Evolutionary conservation across 2,888 invertebrate species (phyloP).

Genomic region (Anarsia innoxiella): DNA sequence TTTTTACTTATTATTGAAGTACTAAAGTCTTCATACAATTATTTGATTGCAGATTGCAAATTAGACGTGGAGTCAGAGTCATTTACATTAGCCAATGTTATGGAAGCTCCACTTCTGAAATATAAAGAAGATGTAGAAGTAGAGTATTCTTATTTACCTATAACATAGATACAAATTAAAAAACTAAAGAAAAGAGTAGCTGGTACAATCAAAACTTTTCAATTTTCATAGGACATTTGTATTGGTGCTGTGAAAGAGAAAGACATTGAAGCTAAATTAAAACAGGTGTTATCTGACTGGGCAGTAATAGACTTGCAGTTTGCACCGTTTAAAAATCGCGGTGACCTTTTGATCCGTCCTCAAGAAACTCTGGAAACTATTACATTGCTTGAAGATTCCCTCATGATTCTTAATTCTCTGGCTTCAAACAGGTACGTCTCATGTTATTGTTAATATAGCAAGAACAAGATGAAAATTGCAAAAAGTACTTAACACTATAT

Average conservation of each 20-base stretch:
- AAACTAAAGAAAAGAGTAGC: too few relatives aligned
- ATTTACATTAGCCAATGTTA: conserved; percentile 86
- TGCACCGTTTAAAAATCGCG: conserved; percentile 84
- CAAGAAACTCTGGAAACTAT: conserved; percentile 85
- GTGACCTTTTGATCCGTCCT: conserved; percentile 87
- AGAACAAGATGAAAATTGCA: too few relatives aligned
- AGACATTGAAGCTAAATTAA: conserved; percentile 92
- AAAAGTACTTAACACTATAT: too few relatives aligned
- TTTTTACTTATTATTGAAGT: too few relatives aligned
- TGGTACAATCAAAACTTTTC: too few relatives aligned
- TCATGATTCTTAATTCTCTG: conserved; percentile 90
- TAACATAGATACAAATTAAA: too few relatives aligned
- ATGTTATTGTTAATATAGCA: background rate
- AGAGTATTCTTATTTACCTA: too few relatives aligned
- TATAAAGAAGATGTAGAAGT: conserved; percentile 92
- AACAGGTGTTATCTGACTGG: conserved; percentile 88
- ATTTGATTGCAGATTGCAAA: conserved; percentile 70
- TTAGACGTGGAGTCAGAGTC: conserved; percentile 87
- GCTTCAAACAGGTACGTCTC: conserved; percentile 82
- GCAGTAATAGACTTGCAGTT: conserved; percentile 82
- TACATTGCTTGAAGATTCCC: conserved; percentile 85
- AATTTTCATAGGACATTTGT: conserved; percentile 92
- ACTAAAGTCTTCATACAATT: too few relatives aligned
- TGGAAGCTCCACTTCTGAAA: conserved; percentile 88
- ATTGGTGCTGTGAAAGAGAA: conserved; percentile 92